Conservation (phyloP, 2,888 invertebrate species). For the Parapristionchus giblindavisi region DNA sequence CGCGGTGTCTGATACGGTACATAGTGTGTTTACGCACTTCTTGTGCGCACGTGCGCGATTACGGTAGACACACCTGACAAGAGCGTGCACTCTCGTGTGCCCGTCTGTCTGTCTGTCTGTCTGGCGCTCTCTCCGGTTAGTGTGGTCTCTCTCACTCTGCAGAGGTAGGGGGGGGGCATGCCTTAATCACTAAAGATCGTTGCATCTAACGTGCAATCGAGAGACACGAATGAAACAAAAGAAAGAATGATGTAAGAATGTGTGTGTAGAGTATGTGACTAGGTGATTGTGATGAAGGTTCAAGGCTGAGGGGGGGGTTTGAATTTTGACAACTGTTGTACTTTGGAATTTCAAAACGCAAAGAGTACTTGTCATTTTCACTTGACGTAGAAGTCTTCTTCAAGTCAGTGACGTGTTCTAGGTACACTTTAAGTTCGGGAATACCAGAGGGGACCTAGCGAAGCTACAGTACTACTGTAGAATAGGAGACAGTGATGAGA, state of each 20-base stretch:
- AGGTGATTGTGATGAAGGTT: not conserved
- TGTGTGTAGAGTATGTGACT: not conserved
- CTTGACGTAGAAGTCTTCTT: too few species aligned
- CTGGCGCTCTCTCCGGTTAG: not conserved
- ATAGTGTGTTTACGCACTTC: not conserved
- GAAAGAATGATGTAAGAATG: not conserved
- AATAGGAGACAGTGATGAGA: too few species aligned
- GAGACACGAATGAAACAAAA: not conserved
- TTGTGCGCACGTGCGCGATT: constrained; percentile 9
- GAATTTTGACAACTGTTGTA: too few species aligned
- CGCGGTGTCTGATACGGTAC: constrained; percentile 10
- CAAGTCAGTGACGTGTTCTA: too few species aligned
- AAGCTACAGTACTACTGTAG: too few species aligned
- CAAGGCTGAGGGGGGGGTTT: too few species aligned
- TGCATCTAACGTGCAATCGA: not conserved
- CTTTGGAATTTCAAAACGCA: too few species aligned
- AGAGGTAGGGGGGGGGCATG: not conserved
- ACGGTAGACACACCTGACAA: constrained; percentile 8
- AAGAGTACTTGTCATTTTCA: too few species aligned
- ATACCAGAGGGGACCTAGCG: too few species aligned
- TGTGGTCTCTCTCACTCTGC: not conserved
- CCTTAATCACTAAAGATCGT: not conserved
- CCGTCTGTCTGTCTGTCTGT: too few species aligned
- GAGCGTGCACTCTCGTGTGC: not conserved
- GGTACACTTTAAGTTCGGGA: too few species aligned